Evolutionary conservation across 2,888 invertebrate species (phyloP), one percentile per base, ranked within the genome.

Genomic region (Cerastis rubricosa): DNA sequence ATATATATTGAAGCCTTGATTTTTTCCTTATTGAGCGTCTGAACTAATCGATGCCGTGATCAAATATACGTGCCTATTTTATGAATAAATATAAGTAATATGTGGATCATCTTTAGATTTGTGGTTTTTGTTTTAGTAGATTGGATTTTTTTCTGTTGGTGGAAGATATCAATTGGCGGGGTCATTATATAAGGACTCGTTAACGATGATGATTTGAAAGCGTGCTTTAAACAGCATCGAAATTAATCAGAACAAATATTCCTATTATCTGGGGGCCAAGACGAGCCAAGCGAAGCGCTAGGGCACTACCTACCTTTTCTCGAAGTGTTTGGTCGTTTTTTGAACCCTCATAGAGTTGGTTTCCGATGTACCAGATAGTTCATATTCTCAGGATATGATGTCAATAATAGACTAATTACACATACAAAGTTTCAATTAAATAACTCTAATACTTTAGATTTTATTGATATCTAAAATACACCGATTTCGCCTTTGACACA

Each of bases 21-120:
- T 94, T 93, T 94, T 94, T 94, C 94, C 94, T 94, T 92, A 94
- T 93, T 92, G 92, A 89, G 88, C 87, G 78, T 81, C 75, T 85
- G 82, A 85, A 86, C 89, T 93, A 94, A 94, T 94, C 94, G 90
- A 93, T 94, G 90, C 89, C 91, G 90, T 91, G 91, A 93, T 92
- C 90, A 93, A 93, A 94, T 91, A 90, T 91, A 90, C 89, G 88
- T 90, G 88, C 87, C 83, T 88, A 86, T 85, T 85, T 84, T 72
- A 70, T 76, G 65, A 74, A 85, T 86, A 88, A 87, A 89, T 89
- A 88, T 89, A 87, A 78, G 75, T 70, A 74, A 71, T 80, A 35
- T 17, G 43, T 61, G 49, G 69, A 68, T 83, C 81, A 81, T 76
- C 66, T 64, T 66, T 40, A 51, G 61, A 51, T 63, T 54, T 45